phyloP scores from a whole-genome alignment of 2,113 vertebrate genomes.

The Hippopotamus amphibius region DNA sequence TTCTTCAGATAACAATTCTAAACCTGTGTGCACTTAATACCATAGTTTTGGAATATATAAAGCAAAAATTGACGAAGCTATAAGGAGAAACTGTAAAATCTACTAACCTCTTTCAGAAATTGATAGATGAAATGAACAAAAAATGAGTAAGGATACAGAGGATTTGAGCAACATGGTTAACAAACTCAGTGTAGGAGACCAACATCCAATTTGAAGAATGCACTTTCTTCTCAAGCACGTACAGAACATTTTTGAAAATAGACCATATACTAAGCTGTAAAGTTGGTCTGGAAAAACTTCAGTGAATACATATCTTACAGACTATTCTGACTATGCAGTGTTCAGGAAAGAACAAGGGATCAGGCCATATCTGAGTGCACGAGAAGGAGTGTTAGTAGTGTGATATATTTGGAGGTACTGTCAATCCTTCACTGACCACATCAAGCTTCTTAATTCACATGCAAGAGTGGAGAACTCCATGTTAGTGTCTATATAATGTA shows the following conservation, averaged over 20 bases:
- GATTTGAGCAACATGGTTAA: conserved; percentile 25
- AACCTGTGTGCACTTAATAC: neutral
- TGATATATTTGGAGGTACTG: conserved; percentile 1
- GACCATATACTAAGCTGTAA: conserved; percentile 26
- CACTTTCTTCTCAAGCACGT: neutral
- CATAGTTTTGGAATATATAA: conserved; percentile 26
- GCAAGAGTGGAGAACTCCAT: conserved; percentile 9
- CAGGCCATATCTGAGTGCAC: neutral
- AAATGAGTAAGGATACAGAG: neutral
- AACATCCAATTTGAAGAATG: neutral
- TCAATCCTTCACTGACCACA: neutral
- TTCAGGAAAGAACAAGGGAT: neutral
- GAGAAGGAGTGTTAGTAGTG: neutral
- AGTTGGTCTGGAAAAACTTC: conserved; percentile 13
- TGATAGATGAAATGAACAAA: neutral
- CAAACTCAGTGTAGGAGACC: neutral
- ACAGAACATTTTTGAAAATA: conserved; percentile 43
- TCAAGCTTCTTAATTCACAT: conserved; percentile 17
- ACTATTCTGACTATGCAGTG: neutral
- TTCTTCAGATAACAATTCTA: conserved; percentile 18
- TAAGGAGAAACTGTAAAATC: conserved; percentile 41
- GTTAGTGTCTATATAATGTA: neutral
- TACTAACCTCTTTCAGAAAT: conserved; percentile 37
- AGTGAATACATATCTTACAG: conserved; percentile 17
- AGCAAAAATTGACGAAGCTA: neutral